Evolutionary conservation across 2,797 vertebrate genomes (phyloP).

Genomic region (Characodon lateralis): DNA sequence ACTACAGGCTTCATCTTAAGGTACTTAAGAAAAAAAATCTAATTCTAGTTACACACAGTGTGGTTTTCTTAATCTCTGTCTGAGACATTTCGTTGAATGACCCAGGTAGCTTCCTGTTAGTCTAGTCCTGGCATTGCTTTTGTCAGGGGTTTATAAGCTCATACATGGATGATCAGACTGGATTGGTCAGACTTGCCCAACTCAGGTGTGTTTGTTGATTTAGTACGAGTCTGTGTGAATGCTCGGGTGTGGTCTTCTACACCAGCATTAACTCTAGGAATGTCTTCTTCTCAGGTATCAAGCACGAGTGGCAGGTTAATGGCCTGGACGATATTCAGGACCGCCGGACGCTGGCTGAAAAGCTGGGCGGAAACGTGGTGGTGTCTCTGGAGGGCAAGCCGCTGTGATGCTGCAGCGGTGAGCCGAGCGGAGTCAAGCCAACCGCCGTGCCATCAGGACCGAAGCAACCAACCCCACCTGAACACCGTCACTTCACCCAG

Average conservation of each 20-base stretch:
- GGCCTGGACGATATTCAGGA: conserved; percentile 98
- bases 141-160: neutral
- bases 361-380: conserved; percentile 94
- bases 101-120: neutral
- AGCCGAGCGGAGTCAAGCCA: conserved; percentile 61
- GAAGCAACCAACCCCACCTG: conserved; percentile 56
- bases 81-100: neutral
- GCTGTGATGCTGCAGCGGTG: conserved; percentile 83
- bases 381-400: conserved; percentile 97
- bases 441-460: conserved; percentile 82
- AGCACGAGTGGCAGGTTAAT: conserved; percentile 99
- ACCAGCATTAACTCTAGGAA: neutral
- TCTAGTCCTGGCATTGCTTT: neutral
- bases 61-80: neutral
- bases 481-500: conserved; percentile 83
- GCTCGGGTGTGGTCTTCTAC: neutral
- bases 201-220: neutral
- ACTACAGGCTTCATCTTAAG: too few relatives aligned
- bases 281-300: conserved; percentile 86
- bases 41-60: too few relatives aligned
- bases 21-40: too few relatives aligned
- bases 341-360: conserved; percentile 91
- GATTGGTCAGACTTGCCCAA: neutral
- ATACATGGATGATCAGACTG: neutral
- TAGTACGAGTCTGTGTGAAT: neutral